Base-by-base conservation (phyloP, 2,888 invertebrate genomes). In the Sarcophaga subvicina region DNA sequence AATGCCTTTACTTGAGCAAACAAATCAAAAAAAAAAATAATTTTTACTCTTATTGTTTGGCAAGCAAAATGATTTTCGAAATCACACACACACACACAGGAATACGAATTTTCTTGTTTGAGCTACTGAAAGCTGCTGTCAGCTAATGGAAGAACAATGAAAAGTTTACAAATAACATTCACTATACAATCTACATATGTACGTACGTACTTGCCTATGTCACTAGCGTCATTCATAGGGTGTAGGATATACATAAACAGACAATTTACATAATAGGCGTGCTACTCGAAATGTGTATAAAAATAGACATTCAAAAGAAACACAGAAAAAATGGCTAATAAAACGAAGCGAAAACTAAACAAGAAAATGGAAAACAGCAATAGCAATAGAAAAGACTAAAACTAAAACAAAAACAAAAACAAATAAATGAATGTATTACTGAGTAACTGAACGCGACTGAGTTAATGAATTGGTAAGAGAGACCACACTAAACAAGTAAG, bases 371-470 rank as follows among this genome's bases (percentile, higher is more conserved):
- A 12, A 63, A 49, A 6, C 22, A 70, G 25, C 14, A 47, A 5
- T n/a, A 22, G 77, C 49, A 63, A 45, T 37, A 10, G 37, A 8
- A 37, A 37, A 37, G 10, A 37, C 37, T 37, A 37, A 37, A 10
- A 37, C 37, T 37, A 37, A 37, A 37, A 47, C 59, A 22, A 71
- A 59, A 59, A 81, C 71, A 81, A 88, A 85, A 88, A 86, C 22
- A 59, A 76, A 85, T 27, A 14, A 69, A 37, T 64, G 10, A 14
- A 20, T 22, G 49, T 62, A 25, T 62, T 64, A 49, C 49, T 25
- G 37, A 72, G 45, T n/a, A 72, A 59, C 27, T 64, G 37, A 59
- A 20, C 4, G 20, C 37, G 37, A 0, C 37, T 37, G 37, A 37
- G 37, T 37, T 10, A 37, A 37, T 37, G 37, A 37, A 37, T 37